phyloP scores from a whole-genome alignment of 2,888 invertebrate species.

The Baronia brevicornis region DNA sequence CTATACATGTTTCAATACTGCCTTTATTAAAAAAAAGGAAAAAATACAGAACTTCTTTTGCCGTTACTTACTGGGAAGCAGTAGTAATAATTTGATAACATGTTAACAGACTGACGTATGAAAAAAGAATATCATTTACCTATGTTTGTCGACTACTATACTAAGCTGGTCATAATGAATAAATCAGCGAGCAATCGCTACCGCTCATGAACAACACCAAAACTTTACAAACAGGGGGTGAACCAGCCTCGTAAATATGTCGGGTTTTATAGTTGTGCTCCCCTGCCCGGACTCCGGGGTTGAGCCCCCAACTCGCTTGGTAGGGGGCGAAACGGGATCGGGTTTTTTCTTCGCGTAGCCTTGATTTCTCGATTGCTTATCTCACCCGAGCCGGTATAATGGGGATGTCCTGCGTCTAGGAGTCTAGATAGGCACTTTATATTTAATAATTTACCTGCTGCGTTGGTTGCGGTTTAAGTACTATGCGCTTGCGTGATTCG shows the following conservation, averaged over 20 bases:
- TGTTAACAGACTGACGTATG: no score
- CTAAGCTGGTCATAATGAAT: no score
- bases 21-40: no score
- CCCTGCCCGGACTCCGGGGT: conserved; percentile 34
- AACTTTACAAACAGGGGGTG: conserved; percentile 33
- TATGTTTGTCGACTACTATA: no score
- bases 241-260: conserved; percentile 64
- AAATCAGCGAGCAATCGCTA: conserved; percentile 19
- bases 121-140: no score
- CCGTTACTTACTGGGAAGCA: no score
- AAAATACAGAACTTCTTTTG: no score
- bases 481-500: neutral
- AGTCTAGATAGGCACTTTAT: conserved; percentile 2
- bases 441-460: neutral
- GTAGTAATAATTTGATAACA: no score
- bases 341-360: conserved; percentile 26
- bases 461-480: neutral
- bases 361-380: conserved; percentile 58
- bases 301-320: conserved; percentile 32
- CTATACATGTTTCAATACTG: no score
- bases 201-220: conserved; percentile 30
- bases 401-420: conserved; percentile 1
- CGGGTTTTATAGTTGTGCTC: conserved; percentile 60
- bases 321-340: conserved; percentile 40
- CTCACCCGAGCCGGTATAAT: conserved; percentile 16